Evolutionary conservation across 2,888 invertebrate species (phyloP).

Genomic region (Linnaemya vulpina): DNA sequence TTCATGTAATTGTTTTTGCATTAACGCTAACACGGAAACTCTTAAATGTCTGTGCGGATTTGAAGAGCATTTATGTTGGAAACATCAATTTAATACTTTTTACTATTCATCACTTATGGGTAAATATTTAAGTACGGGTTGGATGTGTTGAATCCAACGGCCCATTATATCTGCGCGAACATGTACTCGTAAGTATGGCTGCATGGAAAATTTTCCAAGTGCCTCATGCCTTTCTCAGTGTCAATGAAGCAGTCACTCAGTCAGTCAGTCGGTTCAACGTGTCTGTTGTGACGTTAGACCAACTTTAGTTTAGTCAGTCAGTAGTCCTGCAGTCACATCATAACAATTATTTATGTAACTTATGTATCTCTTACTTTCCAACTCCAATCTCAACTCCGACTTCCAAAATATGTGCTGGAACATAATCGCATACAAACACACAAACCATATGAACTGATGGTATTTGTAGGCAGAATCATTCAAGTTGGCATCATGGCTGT

Average conservation of each 20-base stretch:
- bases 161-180: slow-evolving; percentile 25
- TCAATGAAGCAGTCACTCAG: slow-evolving; percentile 15
- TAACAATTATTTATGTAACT: slow-evolving; percentile 53
- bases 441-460: neutral
- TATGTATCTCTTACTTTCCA: neutral
- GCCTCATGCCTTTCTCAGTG: slow-evolving; percentile 23
- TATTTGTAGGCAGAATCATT: neutral
- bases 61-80: slow-evolving; percentile 44
- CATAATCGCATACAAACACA: neutral
- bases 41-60: neutral
- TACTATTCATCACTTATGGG: slow-evolving; percentile 47
- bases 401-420: slow-evolving; percentile 3
- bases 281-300: slow-evolving; percentile 46
- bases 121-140: slow-evolving; percentile 31
- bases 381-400: slow-evolving; percentile 10
- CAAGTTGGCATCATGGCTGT: slow-evolving; percentile 43
- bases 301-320: slow-evolving; percentile 66
- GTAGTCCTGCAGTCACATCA: slow-evolving; percentile 63
- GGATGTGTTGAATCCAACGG: slow-evolving; percentile 50
- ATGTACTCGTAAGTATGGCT: neutral
- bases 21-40: neutral
- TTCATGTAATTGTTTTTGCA: neutral
- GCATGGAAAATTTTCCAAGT: neutral
- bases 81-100: slow-evolving; percentile 52
- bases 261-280: slow-evolving; percentile 25